Evolutionary conservation across 1,140 invertebrate species (phyloP).

Genomic region (Neotoxoptera formosana): DNA sequence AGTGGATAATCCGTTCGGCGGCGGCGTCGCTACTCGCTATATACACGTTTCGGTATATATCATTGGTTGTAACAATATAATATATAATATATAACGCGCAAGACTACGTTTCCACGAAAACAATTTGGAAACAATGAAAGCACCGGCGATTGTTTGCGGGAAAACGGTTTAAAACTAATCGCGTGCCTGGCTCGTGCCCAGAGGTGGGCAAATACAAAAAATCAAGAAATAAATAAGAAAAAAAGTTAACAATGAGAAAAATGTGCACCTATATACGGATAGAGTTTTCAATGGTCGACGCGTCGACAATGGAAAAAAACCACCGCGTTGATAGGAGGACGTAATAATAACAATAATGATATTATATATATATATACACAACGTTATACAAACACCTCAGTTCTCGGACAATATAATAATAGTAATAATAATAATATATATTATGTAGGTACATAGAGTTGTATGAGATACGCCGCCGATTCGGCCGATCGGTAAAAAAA

Average conservation of each 20-base stretch:
- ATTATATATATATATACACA: background rate
- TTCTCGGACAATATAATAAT: background rate
- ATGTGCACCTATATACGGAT: background rate
- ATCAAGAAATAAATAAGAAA: background rate
- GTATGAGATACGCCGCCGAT: background rate
- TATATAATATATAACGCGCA: background rate
- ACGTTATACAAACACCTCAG: background rate
- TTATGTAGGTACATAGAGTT: background rate
- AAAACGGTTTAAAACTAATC: constrained; percentile 54
- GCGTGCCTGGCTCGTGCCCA: constrained; percentile 46
- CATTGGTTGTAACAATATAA: background rate
- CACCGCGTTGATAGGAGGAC: background rate
- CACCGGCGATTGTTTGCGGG: constrained; percentile 18
- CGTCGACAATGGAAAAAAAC: constrained; percentile 21
- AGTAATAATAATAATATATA: background rate
- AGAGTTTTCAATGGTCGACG: constrained; percentile 37
- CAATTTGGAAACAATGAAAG: constrained; percentile 36
- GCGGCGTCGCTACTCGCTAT: no score
- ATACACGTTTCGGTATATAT: background rate
- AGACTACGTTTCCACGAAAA: constrained; percentile 22
- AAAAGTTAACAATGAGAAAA: constrained; percentile 38
- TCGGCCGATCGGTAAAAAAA: background rate
- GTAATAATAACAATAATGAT: background rate
- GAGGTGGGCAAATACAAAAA: background rate
- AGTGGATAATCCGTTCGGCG: background rate